A percentile compares a stretch with the other conserved stretches of the same genome.
These are phyloP conservation scores for Pedionomus torquatus DNA, from an alignment of 2,113 vertebrate genomes.

Conservation along the genomic window DNA sequence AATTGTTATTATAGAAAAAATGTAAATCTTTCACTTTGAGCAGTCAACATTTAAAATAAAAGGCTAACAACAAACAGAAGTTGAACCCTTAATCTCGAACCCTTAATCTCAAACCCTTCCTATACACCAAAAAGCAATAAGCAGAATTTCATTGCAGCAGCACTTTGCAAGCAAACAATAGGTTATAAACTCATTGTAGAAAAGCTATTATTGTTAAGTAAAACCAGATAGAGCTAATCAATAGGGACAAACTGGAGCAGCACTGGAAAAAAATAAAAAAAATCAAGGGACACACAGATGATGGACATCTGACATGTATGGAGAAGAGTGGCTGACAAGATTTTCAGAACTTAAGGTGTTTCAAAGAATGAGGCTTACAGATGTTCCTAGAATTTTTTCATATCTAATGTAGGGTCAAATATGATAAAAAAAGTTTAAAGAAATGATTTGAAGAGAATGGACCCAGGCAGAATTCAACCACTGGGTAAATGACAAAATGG, in stretches of 20 bases:
- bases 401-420: not conserved
- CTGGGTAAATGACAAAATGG: not conserved
- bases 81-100: not conserved
- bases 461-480: not conserved
- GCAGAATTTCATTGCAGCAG: not conserved
- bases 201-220: not conserved
- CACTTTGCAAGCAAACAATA: not conserved
- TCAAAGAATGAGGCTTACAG: not conserved
- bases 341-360: not conserved
- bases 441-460: not conserved
- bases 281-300: not conserved
- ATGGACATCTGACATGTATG: not conserved
- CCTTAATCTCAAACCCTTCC: not conserved
- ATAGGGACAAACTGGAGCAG: not conserved
- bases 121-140: not conserved
- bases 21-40: not conserved
- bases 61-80: not conserved
- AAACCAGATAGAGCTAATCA: not conserved
- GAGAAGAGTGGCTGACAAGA: not conserved
- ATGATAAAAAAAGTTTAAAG: not conserved
- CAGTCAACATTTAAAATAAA: not conserved
- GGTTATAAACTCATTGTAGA: not conserved
- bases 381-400: not conserved
- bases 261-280: not conserved
- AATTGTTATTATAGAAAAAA: too few relatives aligned